Evolutionary conservation across 1,140 invertebrate genomes (phyloP).

Genomic region (Aphis craccivora): DNA sequence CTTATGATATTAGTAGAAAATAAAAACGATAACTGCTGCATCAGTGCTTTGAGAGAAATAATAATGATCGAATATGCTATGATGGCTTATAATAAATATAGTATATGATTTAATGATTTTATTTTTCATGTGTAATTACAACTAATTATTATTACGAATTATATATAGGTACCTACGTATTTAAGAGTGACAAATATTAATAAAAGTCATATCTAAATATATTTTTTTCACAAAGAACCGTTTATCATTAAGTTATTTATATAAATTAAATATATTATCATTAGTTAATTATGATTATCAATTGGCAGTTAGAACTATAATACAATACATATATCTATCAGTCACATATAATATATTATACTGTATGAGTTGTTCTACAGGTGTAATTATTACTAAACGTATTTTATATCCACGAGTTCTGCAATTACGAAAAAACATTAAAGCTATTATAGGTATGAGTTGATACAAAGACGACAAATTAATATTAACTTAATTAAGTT

Average conservation of each 20-base stretch:
- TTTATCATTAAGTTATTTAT: background rate
- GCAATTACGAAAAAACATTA: background rate
- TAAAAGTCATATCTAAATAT: background rate
- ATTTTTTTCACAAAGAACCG: background rate
- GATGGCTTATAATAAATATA: too few species aligned
- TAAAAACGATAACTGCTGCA: background rate
- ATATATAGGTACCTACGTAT: background rate
- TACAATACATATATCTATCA: background rate
- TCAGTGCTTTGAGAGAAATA: too few species aligned
- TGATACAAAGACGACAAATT: background rate
- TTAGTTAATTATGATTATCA: conserved; percentile 14
- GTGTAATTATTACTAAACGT: background rate
- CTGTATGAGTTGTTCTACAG: background rate
- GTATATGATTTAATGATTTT: too few species aligned
- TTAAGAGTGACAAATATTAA: background rate
- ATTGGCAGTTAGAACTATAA: background rate
- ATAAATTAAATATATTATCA: background rate
- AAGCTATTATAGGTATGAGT: background rate
- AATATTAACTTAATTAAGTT: background rate
- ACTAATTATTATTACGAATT: too few species aligned
- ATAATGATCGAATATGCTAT: too few species aligned
- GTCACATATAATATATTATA: background rate
- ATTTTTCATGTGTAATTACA: too few species aligned
- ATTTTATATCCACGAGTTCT: background rate
- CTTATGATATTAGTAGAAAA: background rate